These are phyloP conservation scores for Podarcis lilfordi DNA, from an alignment of 2,797 vertebrate species.

Conservation along the genomic window DNA sequence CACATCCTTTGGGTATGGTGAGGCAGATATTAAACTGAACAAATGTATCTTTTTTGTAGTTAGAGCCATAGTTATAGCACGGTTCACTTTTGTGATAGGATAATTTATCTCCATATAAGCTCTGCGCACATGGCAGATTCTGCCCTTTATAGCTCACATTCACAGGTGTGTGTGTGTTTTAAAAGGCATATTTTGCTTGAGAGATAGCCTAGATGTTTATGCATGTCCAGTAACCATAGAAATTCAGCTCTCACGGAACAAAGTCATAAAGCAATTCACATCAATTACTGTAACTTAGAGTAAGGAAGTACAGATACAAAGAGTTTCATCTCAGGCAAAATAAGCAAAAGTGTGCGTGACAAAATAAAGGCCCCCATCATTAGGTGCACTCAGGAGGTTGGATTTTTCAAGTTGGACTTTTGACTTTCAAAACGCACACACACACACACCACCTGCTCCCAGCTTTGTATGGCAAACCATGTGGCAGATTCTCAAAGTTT, in stretches of 20 bases:
- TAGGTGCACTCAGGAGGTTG: not conserved
- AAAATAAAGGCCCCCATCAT: slow-evolving; percentile 14
- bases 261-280: not conserved
- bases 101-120: not conserved
- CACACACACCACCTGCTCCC: not conserved
- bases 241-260: slow-evolving; percentile 2
- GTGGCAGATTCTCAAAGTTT: not conserved
- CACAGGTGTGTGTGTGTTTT: slow-evolving; percentile 18
- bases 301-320: slow-evolving; percentile 39
- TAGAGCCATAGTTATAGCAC: not conserved
- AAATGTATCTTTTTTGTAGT: not conserved
- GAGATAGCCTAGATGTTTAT: slow-evolving; percentile 56
- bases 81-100: not conserved
- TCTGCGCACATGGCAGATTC: accelerated
- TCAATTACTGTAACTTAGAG: slow-evolving; percentile 42
- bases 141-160: not conserved
- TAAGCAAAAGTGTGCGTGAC: accelerated
- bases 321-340: slow-evolving; percentile 19
- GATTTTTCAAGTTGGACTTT: not conserved
- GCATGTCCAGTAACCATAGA: slow-evolving; percentile 60
- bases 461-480: not conserved
- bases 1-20: not conserved
- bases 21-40: not conserved
- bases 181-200: slow-evolving; percentile 40
- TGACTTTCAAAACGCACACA: not conserved